These are phyloP conservation scores for Nysson spinosus DNA, from an alignment of 2,888 invertebrate species.

Conservation along the genomic window DNA sequence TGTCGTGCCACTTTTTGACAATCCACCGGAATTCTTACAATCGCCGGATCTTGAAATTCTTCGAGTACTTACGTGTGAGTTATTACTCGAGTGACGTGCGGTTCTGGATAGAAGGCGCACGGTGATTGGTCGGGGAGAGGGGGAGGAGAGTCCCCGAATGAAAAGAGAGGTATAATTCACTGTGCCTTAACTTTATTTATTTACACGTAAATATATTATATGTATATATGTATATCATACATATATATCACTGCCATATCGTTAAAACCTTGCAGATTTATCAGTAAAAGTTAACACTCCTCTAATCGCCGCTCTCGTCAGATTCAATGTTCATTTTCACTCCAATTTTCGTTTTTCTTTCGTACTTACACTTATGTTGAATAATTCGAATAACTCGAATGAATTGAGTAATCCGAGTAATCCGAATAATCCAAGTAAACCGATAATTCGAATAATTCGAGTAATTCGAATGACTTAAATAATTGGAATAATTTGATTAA, in stretches of 20 bases:
- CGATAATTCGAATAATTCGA: too few species aligned
- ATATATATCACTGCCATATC: conserved; percentile 70
- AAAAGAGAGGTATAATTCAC: conserved; percentile 6
- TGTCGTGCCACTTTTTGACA: conserved; percentile 37
- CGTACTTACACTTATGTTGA: too few species aligned
- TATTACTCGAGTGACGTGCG: too few species aligned
- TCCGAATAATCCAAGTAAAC: too few species aligned
- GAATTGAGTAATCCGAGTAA: too few species aligned
- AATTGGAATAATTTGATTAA: too few species aligned
- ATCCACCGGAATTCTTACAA: neutral
- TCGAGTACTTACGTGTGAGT: too few species aligned
- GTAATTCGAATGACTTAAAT: too few species aligned
- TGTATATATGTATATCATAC: conserved; percentile 57
- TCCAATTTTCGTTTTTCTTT: conserved; percentile 7
- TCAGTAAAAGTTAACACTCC: conserved; percentile 64
- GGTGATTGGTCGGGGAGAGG: too few species aligned
- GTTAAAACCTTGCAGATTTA: conserved; percentile 72
- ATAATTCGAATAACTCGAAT: too few species aligned
- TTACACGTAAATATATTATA: conserved; percentile 77
- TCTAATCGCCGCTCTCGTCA: conserved; percentile 21
- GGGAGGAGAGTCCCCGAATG: too few species aligned
- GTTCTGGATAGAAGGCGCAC: too few species aligned
- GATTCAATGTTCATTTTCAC: conserved; percentile 15
- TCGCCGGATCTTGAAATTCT: conserved; percentile 6
- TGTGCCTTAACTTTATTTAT: conserved; percentile 72